Conservation (phyloP, 1,140 invertebrate genomes). For the Drosophila pseudoobscura region DNA sequence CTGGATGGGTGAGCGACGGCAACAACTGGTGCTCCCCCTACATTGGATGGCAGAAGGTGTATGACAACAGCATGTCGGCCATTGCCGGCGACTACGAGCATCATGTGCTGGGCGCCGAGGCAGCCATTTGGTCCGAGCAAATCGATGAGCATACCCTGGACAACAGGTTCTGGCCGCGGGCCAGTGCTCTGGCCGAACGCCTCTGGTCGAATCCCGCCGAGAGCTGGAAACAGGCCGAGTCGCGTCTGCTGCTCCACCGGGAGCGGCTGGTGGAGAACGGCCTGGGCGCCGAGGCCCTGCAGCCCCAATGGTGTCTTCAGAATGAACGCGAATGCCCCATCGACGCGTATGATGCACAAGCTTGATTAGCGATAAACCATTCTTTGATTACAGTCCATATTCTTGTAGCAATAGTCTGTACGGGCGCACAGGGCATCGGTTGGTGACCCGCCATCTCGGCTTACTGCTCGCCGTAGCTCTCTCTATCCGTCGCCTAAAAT, state of each 20-base stretch:
- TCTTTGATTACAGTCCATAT: conserved; percentile 33
- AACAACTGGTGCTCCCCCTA: conserved; percentile 95
- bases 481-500: conserved; percentile 51
- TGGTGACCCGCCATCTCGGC: background rate
- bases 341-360: conserved; percentile 64
- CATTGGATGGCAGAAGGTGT: conserved; percentile 94
- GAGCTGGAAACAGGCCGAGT: conserved; percentile 87
- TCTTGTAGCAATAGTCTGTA: conserved; percentile 44
- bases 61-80: conserved; percentile 88
- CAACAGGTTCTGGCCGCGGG: conserved; percentile 90
- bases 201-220: conserved; percentile 89
- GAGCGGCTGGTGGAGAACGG: conserved; percentile 88
- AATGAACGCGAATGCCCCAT: conserved; percentile 88
- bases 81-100: conserved; percentile 85
- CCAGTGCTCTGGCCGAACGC: conserved; percentile 91
- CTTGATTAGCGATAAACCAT: conserved; percentile 20
- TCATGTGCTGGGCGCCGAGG: conserved; percentile 89
- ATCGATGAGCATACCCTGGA: conserved; percentile 87
- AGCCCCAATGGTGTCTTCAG: conserved; percentile 93
- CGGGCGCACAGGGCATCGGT: conserved; percentile 11
- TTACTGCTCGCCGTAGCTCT: conserved; percentile 21
- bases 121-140: conserved; percentile 92
- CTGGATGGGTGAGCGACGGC: conserved; percentile 86
- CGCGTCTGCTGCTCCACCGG: conserved; percentile 88
- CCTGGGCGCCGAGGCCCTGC: conserved; percentile 87